Evolutionary conservation across 2,888 invertebrate genomes (phyloP).

Genomic region (Pinctada fucata): DNA sequence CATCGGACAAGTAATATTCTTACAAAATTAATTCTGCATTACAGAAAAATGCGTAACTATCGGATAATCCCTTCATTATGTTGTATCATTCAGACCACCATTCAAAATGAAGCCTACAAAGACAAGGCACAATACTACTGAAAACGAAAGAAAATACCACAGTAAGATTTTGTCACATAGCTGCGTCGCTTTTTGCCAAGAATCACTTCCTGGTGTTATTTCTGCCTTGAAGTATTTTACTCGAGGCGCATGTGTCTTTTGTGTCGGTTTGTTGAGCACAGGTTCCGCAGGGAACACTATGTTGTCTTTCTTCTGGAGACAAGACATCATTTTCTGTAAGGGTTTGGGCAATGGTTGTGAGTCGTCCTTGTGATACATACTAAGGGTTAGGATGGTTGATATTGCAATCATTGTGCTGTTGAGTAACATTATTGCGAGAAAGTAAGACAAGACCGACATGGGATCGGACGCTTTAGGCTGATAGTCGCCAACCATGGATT

Average conservation of each 20-base stretch:
- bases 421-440: conserved; percentile 9
- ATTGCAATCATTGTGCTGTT: conserved; percentile 25
- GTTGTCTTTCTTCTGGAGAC: background rate
- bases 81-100: background rate
- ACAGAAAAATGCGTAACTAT: too few relatives aligned
- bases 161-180: conserved; percentile 6
- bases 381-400: conserved; percentile 13
- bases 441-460: conserved; percentile 20
- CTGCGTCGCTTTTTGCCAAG: background rate
- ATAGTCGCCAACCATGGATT: conserved; percentile 22
- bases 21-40: too few relatives aligned
- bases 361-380: conserved; percentile 10
- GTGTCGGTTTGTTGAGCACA: background rate
- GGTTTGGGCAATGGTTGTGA: conserved; percentile 7
- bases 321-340: background rate
- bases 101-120: background rate
- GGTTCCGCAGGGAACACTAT: background rate
- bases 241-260: background rate
- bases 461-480: conserved; percentile 24
- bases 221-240: background rate
- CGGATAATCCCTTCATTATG: too few relatives aligned
- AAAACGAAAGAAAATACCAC: background rate
- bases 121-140: background rate
- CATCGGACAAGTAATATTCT: too few relatives aligned
- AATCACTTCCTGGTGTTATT: background rate